Conservation (phyloP, 2,113 vertebrate genomes). For the Todiramphus saurophagus region DNA sequence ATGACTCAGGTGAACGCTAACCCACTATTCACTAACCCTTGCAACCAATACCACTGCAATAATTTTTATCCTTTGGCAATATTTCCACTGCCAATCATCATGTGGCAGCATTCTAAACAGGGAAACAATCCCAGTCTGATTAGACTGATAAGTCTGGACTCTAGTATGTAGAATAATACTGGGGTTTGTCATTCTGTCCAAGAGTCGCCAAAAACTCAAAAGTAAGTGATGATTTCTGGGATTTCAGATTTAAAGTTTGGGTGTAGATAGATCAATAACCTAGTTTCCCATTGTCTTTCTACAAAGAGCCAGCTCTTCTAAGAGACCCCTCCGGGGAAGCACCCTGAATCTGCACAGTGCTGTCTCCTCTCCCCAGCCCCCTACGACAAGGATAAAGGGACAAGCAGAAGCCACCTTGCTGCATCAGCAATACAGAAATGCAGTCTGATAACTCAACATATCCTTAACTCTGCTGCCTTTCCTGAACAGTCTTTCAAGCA, state of each 20-base stretch:
- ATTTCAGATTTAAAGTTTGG: not conserved
- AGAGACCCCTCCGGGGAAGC: not conserved
- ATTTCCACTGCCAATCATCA: not conserved
- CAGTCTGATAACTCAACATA: not conserved
- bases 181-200: not conserved
- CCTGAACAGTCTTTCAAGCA: not conserved
- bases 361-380: not conserved
- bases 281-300: not conserved
- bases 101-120: not conserved
- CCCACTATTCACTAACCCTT: not conserved
- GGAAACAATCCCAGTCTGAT: not conserved
- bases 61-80: not conserved
- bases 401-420: not conserved
- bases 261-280: not conserved
- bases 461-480: not conserved
- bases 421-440: not conserved
- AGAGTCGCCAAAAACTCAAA: not conserved
- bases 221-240: not conserved
- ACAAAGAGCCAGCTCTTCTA: not conserved
- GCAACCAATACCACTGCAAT: not conserved
- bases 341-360: not conserved
- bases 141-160: not conserved
- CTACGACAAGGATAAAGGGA: not conserved
- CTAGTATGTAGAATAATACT: not conserved
- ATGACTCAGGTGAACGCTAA: not conserved